Evolutionary conservation across 2,797 vertebrate genomes (phyloP).

Genomic region (Trachops cirrhosus): DNA sequence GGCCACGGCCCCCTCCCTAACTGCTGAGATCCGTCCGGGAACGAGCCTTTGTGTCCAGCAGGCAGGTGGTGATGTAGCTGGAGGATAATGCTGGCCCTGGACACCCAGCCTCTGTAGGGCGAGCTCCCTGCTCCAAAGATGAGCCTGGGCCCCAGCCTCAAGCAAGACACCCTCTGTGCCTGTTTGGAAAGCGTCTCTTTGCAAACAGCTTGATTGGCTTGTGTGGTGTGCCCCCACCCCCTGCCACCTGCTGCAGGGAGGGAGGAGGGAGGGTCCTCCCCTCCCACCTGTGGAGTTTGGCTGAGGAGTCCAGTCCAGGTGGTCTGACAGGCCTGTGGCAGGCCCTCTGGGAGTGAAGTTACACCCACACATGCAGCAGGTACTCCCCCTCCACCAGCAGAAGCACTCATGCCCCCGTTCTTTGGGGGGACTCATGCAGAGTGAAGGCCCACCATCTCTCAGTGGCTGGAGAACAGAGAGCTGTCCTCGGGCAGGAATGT

Average conservation of each 20-base stretch:
- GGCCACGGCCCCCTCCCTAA: not conserved
- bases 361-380: not conserved
- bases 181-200: not conserved
- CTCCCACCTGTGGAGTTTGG: not conserved
- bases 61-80: not conserved
- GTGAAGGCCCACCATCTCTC: not conserved
- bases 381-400: not conserved
- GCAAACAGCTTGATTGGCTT: not conserved
- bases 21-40: not conserved
- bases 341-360: not conserved
- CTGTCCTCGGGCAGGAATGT: not conserved
- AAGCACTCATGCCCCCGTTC: not conserved
- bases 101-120: not conserved
- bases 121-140: not conserved
- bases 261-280: not conserved
- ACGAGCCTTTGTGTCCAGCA: too few relatives aligned
- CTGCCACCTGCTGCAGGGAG: not conserved
- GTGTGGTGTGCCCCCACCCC: not conserved
- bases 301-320: not conserved
- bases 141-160: not conserved
- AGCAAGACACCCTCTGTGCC: not conserved
- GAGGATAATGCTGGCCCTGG: not conserved
- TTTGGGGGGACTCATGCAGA: not conserved
- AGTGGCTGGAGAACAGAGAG: not conserved
- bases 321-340: too few relatives aligned